Percentiles rank a stretch among this genome's conserved stretches.
Evolutionary conservation across 35 echinoderm and acorn worm genomes (phyloP).

Genomic region (Hemicentrotus pulcherrimus): DNA sequence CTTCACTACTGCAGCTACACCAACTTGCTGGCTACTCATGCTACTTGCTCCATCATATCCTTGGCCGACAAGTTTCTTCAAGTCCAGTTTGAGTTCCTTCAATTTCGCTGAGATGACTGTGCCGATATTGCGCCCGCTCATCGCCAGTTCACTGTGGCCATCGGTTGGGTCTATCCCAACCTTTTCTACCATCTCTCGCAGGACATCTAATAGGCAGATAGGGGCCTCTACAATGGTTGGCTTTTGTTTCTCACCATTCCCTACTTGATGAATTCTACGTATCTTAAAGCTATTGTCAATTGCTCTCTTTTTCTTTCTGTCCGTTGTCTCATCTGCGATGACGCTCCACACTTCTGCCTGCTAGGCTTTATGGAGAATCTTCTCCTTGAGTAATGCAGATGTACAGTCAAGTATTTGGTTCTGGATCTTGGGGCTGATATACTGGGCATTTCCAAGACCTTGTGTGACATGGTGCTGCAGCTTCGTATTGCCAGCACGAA

Average conservation of each 20-base stretch:
- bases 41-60: constrained; percentile 15
- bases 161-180: not conserved
- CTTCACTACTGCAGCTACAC: not conserved
- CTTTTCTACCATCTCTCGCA: not conserved
- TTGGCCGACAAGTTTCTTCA: not conserved
- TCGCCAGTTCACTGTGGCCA: not conserved
- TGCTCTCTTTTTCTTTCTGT: constrained; percentile 7
- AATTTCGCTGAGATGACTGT: not conserved
- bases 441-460: not conserved
- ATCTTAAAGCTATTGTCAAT: not conserved
- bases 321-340: not conserved
- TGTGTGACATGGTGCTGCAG: not conserved
- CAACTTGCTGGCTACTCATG: constrained; percentile 11
- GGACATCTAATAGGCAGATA: not conserved
- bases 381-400: not conserved
- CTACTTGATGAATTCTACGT: not conserved
- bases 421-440: not conserved
- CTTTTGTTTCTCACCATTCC: not conserved
- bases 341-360: not conserved
- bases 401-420: not conserved
- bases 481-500: not conserved
- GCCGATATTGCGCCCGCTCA: not conserved
- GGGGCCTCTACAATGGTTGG: not conserved
- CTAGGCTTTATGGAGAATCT: not conserved
- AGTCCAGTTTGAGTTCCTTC: not conserved